These are phyloP conservation scores for Agriotes lineatus DNA, from an alignment of 2,888 invertebrate species.

Conservation along the genomic window DNA sequence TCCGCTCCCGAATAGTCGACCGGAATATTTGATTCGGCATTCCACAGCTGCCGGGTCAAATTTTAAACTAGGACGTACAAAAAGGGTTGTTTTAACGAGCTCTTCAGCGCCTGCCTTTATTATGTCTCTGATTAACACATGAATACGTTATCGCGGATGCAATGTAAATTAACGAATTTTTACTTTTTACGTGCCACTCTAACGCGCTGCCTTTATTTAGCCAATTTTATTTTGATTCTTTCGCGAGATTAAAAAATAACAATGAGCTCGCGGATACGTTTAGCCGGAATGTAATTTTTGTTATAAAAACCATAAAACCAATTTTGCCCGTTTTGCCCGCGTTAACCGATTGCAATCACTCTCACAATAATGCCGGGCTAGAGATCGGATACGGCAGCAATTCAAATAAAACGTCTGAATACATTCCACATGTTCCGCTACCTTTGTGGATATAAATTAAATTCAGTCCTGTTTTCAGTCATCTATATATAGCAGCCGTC, in stretches of 20 bases:
- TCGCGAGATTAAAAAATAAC: slow-evolving; percentile 39
- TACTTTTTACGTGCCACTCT: slow-evolving; percentile 25
- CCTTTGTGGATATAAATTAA: too few species aligned
- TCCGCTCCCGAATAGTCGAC: slow-evolving; percentile 44
- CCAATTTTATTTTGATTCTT: slow-evolving; percentile 35
- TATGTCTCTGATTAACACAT: slow-evolving; percentile 53
- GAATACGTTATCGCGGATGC: slow-evolving; percentile 52
- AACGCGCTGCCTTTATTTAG: slow-evolving; percentile 28
- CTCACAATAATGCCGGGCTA: too few species aligned
- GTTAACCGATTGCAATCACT: not conserved
- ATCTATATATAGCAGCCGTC: too few species aligned
- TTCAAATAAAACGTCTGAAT: too few species aligned
- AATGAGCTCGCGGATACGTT: slow-evolving; percentile 19
- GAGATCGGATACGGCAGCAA: too few species aligned
- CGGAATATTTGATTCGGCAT: slow-evolving; percentile 49
- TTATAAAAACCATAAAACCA: not conserved
- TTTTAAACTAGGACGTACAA: slow-evolving; percentile 42
- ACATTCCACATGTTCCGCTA: too few species aligned
- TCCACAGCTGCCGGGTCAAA: slow-evolving; percentile 44
- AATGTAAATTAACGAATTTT: slow-evolving; percentile 47
- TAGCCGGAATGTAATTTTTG: slow-evolving; percentile 1
- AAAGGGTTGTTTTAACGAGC: slow-evolving; percentile 52
- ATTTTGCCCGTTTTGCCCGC: not conserved
- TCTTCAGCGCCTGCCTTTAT: slow-evolving; percentile 51
- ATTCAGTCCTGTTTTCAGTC: too few species aligned